Percentiles rank a stretch among this genome's conserved stretches.
Evolutionary conservation across 1,140 invertebrate species (phyloP).

Genomic region (Lucilia sericata): DNA sequence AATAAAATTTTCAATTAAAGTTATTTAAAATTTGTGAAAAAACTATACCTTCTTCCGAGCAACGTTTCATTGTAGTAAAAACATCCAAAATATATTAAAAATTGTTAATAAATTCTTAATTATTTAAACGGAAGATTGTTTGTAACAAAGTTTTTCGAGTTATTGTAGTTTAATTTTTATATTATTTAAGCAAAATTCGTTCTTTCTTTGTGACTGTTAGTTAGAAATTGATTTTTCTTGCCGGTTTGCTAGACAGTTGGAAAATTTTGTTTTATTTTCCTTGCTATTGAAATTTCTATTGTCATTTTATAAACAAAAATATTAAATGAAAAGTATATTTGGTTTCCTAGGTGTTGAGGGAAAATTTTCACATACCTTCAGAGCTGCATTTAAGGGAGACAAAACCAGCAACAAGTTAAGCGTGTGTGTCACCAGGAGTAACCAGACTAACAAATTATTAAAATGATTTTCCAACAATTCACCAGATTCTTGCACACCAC

Average conservation of each 20-base stretch:
- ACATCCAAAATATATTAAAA: background rate
- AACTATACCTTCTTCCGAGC: constrained; percentile 15
- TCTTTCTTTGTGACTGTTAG: background rate
- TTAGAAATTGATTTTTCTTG: constrained; percentile 15
- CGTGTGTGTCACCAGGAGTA: background rate
- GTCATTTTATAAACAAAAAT: constrained; percentile 20
- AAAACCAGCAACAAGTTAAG: constrained; percentile 33
- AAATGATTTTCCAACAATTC: constrained; percentile 53
- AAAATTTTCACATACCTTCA: background rate
- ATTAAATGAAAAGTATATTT: background rate
- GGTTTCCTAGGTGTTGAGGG: constrained; percentile 43
- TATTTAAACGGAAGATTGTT: background rate
- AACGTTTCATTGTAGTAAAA: constrained; percentile 36
- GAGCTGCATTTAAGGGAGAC: background rate
- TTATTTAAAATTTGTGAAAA: background rate
- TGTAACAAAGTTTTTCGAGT: background rate
- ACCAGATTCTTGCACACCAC: constrained; percentile 65
- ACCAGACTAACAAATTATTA: constrained; percentile 47
- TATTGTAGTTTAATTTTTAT: background rate
- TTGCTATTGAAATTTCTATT: constrained; percentile 30
- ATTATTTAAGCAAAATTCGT: background rate
- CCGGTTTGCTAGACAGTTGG: background rate
- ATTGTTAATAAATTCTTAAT: background rate
- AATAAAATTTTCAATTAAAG: constrained; percentile 28
- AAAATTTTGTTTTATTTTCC: constrained; percentile 19